Percentiles rank a stretch among this genome's conserved stretches.
Evolutionary conservation across 92 coral and sea anemone species (phyloP).

Genomic region (Epizoanthus stellaris): DNA sequence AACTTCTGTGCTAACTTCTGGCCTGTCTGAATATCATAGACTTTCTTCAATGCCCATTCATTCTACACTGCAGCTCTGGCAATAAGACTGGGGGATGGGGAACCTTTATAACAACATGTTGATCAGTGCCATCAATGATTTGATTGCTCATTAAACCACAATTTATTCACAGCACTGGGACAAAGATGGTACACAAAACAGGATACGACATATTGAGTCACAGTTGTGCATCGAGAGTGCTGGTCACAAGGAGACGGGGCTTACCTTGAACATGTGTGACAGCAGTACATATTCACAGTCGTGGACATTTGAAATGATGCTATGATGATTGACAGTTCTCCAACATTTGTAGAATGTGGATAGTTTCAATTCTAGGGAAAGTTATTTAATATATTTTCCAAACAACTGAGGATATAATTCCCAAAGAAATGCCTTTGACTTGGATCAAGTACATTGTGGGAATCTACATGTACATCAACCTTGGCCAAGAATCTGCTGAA

Average conservation of each 20-base stretch:
- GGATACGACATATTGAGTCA: constrained; percentile 80
- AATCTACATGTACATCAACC: too few species aligned
- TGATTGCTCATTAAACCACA: not conserved
- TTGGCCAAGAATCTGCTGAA: too few species aligned
- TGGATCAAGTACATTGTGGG: too few species aligned
- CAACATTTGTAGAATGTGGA: not conserved
- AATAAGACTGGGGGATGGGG: too few species aligned
- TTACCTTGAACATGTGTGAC: constrained; percentile 71
- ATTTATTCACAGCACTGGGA: constrained; percentile 83
- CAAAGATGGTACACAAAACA: constrained; percentile 67
- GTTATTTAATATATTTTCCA: not conserved
- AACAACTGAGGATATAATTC: not conserved
- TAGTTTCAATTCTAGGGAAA: not conserved
- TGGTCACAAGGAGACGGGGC: constrained; percentile 79
- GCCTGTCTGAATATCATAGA: too few species aligned
- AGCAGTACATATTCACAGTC: constrained; percentile 67
- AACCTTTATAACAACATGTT: not conserved
- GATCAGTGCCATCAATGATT: not conserved
- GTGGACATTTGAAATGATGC: constrained; percentile 87
- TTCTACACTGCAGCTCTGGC: too few species aligned
- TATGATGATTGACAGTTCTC: constrained; percentile 39
- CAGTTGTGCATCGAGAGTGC: constrained; percentile 89
- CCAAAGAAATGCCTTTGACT: too few species aligned
- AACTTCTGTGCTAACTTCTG: too few species aligned
- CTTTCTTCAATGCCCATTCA: too few species aligned